Evolutionary conservation across 2,113 vertebrate genomes (phyloP).

Genomic region (Sus scrofa): T2T-Sscrofa CM000818.6:96126501-96127000

Average conservation of each 20-base stretch:
- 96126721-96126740: conserved; percentile 30
- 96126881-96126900: not conserved
- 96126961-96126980: not conserved
- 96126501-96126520: not conserved
- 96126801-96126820: not conserved
- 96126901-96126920: not conserved
- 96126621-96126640: not conserved
- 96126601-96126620: not conserved
- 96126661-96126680: conserved; percentile 58
- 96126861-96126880: not conserved
- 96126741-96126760: not conserved
- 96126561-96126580: conserved; percentile 44
- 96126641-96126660: conserved; percentile 4
- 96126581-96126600: conserved; percentile 35
- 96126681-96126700: not conserved
- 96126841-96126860: too few species aligned
- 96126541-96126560: not conserved
- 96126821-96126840: not conserved
- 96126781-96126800: not conserved
- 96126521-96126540: conserved; percentile 41
- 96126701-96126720: conserved; percentile 32
- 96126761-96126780: not conserved
- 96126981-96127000: fast-evolving
- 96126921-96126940: not conserved
- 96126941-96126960: not conserved